Evolutionary conservation across 2,113 vertebrate genomes (phyloP).

Genomic region (Cardinalis cardinalis): DNA sequence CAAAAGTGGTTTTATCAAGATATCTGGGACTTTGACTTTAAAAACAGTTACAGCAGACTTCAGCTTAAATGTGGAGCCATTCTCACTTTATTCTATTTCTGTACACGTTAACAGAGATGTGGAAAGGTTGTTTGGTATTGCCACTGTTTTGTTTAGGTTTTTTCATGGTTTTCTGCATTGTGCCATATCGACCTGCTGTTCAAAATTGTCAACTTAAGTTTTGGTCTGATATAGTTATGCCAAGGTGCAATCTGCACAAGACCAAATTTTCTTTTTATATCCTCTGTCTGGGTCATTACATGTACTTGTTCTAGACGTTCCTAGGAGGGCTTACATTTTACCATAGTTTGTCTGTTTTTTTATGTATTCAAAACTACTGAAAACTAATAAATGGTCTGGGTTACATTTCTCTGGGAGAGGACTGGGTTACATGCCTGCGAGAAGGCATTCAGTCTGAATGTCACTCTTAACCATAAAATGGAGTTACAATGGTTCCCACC

Average conservation of each 20-base stretch:
- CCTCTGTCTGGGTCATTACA: constrained; percentile 24
- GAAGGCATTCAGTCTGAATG: neutral
- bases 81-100: constrained; percentile 63
- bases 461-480: neutral
- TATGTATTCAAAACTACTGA: neutral
- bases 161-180: constrained; percentile 23
- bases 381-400: neutral
- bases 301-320: constrained; percentile 8
- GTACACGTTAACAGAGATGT: constrained; percentile 51
- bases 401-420: no score
- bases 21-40: constrained; percentile 30
- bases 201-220: constrained; percentile 21
- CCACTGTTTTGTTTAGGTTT: constrained; percentile 32
- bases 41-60: constrained; percentile 42
- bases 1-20: constrained; percentile 8
- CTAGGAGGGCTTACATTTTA: neutral
- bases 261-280: constrained; percentile 46
- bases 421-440: neutral
- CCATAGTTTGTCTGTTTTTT: neutral
- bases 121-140: constrained; percentile 52
- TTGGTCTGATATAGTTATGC: constrained; percentile 3
- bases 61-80: constrained; percentile 24
- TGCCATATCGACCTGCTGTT: constrained; percentile 49
- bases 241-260: constrained; percentile 17
- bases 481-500: neutral